These are phyloP conservation scores for Puma concolor DNA, from an alignment of 2,113 vertebrate species.

Conservation along the genomic window DNA sequence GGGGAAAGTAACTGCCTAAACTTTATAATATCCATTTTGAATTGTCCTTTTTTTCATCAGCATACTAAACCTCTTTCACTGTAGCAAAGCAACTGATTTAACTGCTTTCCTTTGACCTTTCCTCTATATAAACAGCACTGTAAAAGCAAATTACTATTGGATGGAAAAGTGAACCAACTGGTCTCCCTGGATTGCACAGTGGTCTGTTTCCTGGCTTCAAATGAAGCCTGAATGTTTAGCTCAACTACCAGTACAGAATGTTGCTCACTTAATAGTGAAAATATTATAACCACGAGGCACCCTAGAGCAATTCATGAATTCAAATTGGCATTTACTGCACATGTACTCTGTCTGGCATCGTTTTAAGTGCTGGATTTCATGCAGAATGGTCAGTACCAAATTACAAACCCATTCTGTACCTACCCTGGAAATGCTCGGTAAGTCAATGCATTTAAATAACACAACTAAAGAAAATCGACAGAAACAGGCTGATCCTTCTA, in stretches of 20 bases:
- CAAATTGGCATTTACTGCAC: conserved; percentile 34
- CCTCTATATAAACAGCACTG: conserved; percentile 72
- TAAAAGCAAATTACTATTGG: conserved; percentile 72
- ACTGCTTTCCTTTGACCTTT: conserved; percentile 73
- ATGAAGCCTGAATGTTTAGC: conserved; percentile 45
- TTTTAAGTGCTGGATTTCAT: neutral
- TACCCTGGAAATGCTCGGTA: neutral
- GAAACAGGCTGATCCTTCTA: neutral
- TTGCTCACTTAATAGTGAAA: conserved; percentile 53
- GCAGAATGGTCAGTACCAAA: neutral
- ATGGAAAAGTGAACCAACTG: conserved; percentile 78
- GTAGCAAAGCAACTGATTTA: conserved; percentile 34
- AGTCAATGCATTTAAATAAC: neutral
- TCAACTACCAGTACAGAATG: conserved; percentile 50
- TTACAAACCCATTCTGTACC: neutral
- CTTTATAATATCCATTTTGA: conserved; percentile 49
- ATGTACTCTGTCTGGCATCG: neutral
- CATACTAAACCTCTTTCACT: conserved; percentile 45
- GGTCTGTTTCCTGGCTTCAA: conserved; percentile 60
- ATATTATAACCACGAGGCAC: conserved; percentile 4
- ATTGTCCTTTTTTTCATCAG: neutral
- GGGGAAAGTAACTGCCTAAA: neutral
- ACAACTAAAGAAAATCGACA: neutral
- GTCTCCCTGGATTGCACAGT: conserved; percentile 66
- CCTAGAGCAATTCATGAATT: conserved; percentile 48